Base-by-base conservation (phyloP, 1,140 invertebrate genomes). In the Condylostylus longicornis region DNA sequence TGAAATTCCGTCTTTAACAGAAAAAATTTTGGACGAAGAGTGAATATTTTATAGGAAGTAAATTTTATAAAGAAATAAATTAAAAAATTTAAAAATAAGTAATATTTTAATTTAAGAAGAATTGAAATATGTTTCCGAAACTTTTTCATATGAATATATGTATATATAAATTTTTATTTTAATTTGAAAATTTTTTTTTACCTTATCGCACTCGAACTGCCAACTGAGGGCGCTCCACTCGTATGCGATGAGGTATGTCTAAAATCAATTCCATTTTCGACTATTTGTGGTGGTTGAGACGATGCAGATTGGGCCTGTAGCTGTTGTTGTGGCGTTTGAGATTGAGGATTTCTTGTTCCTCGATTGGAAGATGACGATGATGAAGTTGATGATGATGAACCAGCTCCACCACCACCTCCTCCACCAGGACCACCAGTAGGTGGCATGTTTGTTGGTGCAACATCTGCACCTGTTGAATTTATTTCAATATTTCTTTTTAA, bases 211-310 rank as follows among this genome's bases (percentile, higher is more conserved):
- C 10, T 8, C 8, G 9, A 10, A n/a, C 4, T 10, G 3, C 10
- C 3, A 27, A 13, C 25, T 27, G 25, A 8, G 14, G 14, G 4
- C 17, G 30, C 3, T 18, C 3, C 19, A 6, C 9, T 35, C 22
- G 25, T 3, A 17, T 38, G 43, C 10, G 15, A 10, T 18, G 34
- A 31, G 15, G 14, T 23, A 18, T 42, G 40, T 18, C 45, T 30
- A 38, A 42, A 44, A 33, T 44, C 42, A 10, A 47, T 41, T 21
- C 42, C 42, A 36, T 44, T 44, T 28, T 47, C 45, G 6, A 47
- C 6, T 12, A 18, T 18, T 19, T 29, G 18, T 13, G 20, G 33
- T 7, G 31, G 42, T 10, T 41, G 21, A 13, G 18, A 12, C 28
- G 12, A 5, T 22, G 35, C 20, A 9, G 21, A n/a, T n/a, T n/a